Percentiles rank a stretch among this genome's conserved stretches.
These are phyloP conservation scores for Drosophila nigrodunni DNA, from an alignment of 1,140 invertebrate species.

Conservation along the genomic window DNA sequence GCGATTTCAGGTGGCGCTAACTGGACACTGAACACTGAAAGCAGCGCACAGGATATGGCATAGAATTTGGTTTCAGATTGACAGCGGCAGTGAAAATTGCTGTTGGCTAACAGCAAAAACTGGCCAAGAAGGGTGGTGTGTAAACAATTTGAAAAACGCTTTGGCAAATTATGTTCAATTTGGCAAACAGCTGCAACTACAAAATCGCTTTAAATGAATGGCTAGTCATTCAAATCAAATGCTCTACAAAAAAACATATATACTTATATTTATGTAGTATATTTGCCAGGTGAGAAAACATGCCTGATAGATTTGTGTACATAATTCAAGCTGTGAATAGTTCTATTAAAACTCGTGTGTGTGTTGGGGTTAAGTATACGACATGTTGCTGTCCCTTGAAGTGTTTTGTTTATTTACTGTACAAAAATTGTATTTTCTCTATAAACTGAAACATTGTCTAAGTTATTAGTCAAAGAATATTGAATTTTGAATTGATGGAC, in stretches of 20 bases:
- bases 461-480: constrained; percentile 7
- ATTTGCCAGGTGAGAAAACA: constrained; percentile 46
- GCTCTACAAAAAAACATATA: background rate
- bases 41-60: constrained; percentile 4
- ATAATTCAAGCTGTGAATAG: constrained; percentile 12
- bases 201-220: constrained; percentile 25
- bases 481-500: background rate
- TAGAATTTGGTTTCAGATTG: constrained; percentile 49
- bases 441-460: constrained; percentile 35
- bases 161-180: constrained; percentile 39
- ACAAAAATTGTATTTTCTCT: constrained; percentile 22
- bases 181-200: constrained; percentile 26
- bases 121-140: constrained; percentile 22
- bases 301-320: constrained; percentile 6
- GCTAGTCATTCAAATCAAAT: constrained; percentile 6
- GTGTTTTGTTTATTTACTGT: constrained; percentile 46
- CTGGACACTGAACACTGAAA: constrained; percentile 10
- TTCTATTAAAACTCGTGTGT: no score
- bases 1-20: constrained; percentile 4
- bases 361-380: constrained; percentile 4
- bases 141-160: constrained; percentile 47
- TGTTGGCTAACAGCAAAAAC: constrained; percentile 30
- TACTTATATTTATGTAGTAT: constrained; percentile 24
- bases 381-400: background rate
- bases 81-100: constrained; percentile 58